phyloP scores from a whole-genome alignment of 2,888 invertebrate genomes.

The Automeris io region DNA sequence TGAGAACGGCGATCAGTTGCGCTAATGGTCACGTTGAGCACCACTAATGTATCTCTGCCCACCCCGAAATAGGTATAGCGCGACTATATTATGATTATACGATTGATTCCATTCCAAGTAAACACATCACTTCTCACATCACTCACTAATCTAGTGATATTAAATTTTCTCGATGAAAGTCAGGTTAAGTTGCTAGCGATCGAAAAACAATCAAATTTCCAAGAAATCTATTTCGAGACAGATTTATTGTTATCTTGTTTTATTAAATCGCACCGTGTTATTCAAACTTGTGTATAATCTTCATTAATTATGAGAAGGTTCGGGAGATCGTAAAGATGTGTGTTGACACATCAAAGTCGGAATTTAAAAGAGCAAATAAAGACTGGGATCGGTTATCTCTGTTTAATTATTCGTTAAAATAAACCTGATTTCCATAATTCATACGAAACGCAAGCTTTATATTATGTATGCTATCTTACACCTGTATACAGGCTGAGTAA shows the following conservation, averaged over 20 bases:
- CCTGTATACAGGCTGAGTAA: slow-evolving; percentile 17
- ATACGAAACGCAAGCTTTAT: slow-evolving; percentile 39
- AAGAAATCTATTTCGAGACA: neutral
- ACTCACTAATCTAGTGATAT: too few relatives aligned
- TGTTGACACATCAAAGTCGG: slow-evolving; percentile 39
- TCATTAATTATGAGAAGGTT: neutral
- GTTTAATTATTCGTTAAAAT: slow-evolving; percentile 65
- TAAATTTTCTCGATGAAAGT: too few relatives aligned
- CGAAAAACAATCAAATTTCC: neutral
- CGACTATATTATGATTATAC: too few relatives aligned
- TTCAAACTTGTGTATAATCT: neutral
- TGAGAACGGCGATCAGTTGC: too few relatives aligned
- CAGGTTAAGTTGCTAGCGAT: too few relatives aligned
- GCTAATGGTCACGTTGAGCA: too few relatives aligned
- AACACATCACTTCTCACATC: too few relatives aligned
- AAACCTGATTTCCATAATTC: slow-evolving; percentile 66
- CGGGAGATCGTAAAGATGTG: slow-evolving; percentile 5
- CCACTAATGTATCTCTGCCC: too few relatives aligned
- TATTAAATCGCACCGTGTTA: slow-evolving; percentile 1
- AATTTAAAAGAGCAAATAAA: slow-evolving; percentile 59
- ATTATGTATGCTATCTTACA: slow-evolving; percentile 32
- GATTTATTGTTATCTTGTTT: neutral
- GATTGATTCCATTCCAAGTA: too few relatives aligned
- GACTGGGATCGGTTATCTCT: slow-evolving; percentile 56
- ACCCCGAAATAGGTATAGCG: too few relatives aligned